Evolutionary conservation across 2,888 invertebrate genomes (phyloP), one percentile per base, ranked within the genome.

Genomic region (Coelopa pilipes): DNA sequence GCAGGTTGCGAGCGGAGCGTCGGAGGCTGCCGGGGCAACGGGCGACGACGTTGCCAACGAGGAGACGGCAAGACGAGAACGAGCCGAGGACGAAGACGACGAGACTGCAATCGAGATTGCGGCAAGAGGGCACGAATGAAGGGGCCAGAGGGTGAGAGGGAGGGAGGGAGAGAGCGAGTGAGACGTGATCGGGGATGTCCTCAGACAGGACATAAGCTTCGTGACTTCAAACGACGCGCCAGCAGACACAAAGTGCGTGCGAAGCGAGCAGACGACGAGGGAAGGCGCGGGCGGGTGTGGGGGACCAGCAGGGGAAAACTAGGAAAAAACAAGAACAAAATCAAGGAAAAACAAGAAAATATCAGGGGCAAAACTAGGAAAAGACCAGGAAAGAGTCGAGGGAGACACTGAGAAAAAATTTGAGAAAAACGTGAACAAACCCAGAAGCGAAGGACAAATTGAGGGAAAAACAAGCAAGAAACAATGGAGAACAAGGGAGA

Each of bases 141-240:
- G 19, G 11, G 57, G 11, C 2, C 12, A 57, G 17, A 21, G 19
- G 11, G 19, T 21, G 19, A n/a, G 46, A 17, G n/a, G n/a, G 34
- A 21, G 67, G 1, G 53, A 50, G 17, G 34, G 45, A 11, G n/a
- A 17, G 65, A 45, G 17, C 12, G 24, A 21, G 12, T 19, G 65
- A 10, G n/a, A 13, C 17, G 45, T 15, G 34, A 34, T 55, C 12
- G 17, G n/a, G 55, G 55, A 17, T 34, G 24, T 15, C 50, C 57
- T 49, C 69, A 65, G 59, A 47, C 49, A 67, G 72, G 68, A 59
- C 49, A 46, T 60, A 70, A 70, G 62, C 60, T 53, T 62, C 45
- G 55, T 73, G 72, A 73, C 70, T 53, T 72, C 50, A 72, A 55
- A 57, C 72, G 65, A 72, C 65, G 76, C 74, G 76, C 75, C 76